phyloP scores from a whole-genome alignment of 2,888 invertebrate species.

The Polietes domitor region DNA sequence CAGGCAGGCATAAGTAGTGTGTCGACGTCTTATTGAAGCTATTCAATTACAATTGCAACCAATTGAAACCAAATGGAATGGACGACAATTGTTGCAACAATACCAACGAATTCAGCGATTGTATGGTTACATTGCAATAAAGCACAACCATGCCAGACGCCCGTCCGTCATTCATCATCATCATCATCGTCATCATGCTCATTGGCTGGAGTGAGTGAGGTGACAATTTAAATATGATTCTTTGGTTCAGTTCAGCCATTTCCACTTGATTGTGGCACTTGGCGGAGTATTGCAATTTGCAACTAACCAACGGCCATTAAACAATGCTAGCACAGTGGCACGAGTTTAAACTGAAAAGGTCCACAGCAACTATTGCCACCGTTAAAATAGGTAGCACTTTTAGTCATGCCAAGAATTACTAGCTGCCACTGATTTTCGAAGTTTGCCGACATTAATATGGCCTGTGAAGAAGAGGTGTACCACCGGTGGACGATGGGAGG shows the following conservation, averaged over 20 bases:
- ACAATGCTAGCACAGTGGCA: neutral
- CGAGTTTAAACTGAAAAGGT: neutral
- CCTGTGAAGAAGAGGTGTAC: neutral
- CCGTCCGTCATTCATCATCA: neutral
- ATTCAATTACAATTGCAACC: conserved; percentile 61
- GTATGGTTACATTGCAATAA: neutral
- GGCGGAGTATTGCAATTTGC: too few relatives aligned
- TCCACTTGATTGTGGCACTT: conserved; percentile 50
- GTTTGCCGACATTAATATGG: neutral
- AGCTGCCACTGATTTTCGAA: neutral
- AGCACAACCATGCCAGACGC: neutral
- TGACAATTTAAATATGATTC: conserved; percentile 16
- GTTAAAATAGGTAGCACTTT: conserved; percentile 31
- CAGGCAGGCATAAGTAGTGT: neutral
- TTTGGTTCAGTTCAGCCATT: neutral
- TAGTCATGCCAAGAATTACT: neutral
- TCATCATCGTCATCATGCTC: neutral
- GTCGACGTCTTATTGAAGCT: conserved; percentile 30
- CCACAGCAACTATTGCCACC: conserved; percentile 51
- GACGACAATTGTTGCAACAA: conserved; percentile 52
- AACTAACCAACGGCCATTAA: neutral
- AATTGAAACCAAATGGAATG: conserved; percentile 36
- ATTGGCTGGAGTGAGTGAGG: neutral
- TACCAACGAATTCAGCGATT: neutral
- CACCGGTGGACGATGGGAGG: conserved; percentile 6